Base-by-base conservation (phyloP, 2,888 invertebrate species). In the Tenthredo livida region DNA sequence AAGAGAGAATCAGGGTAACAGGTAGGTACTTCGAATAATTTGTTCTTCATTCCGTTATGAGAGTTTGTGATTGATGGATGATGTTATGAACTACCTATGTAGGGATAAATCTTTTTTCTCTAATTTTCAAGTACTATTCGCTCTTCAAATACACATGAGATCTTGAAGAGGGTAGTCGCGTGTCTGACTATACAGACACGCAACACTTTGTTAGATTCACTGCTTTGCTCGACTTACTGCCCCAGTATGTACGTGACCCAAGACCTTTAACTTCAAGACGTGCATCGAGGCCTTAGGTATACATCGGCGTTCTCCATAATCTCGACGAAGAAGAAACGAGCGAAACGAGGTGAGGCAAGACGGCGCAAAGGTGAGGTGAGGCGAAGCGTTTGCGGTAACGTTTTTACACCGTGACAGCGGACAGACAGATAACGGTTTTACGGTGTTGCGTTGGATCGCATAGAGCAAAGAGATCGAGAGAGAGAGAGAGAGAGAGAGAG, bases 341-440 rank as follows among this genome's bases (percentile, higher is more conserved):
- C 61, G 54, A 73, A 77, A 77, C 54, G 54, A 77, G 29, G 25
- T 17, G 73, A 43, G 25, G 73, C 12, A 12, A 43, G 25, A 37
- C n/a, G n/a, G 5, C n/a, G 40, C n/a, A 15, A 15, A 77, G 73
- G 73, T n/a, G 43, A 43, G 43, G 43, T 10, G 50, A 25, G 77
- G 21, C 21, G 58, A 37, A 50, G 37, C 40, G 80, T 61, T 80
- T 40, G 80, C 58, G 80, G 80, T 80, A 40, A 61, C 37, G 43
- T 83, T 83, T 83, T 83, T 70, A 83, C 83, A 67, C 67, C 83
- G 47, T 70, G 67, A 83, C 83, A 70, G 43, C 65, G 83, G 83
- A 83, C 83, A 83, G 83, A 83, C 83, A 83, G 83, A 83, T 83
- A 83, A 83, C 83, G 83, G 83, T 83, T 83, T 83, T 83, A 83